These are phyloP conservation scores for Oncorhynchus masou DNA, from an alignment of 2,113 vertebrate genomes.

Conservation along the genomic window DNA sequence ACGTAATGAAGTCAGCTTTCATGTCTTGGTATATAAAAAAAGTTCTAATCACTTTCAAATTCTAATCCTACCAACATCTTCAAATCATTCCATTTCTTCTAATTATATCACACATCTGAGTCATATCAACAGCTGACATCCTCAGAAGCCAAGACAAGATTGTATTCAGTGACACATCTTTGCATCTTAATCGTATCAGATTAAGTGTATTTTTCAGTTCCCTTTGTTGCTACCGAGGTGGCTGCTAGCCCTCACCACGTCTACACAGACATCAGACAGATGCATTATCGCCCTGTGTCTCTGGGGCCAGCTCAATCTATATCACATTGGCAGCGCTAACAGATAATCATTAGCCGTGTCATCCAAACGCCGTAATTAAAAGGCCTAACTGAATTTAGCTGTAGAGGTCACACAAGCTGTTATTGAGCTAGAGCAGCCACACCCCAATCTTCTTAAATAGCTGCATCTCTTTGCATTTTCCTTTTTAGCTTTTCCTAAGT, in stretches of 20 bases:
- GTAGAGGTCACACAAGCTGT: constrained; percentile 46
- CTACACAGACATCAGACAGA: constrained; percentile 41
- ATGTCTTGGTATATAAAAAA: too few species aligned
- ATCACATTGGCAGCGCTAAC: constrained; percentile 58
- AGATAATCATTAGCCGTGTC: constrained; percentile 65
- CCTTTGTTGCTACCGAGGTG: constrained; percentile 9
- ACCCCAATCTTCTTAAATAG: constrained; percentile 23
- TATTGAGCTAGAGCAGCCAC: constrained; percentile 38
- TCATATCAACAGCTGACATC: too few species aligned
- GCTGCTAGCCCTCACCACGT: constrained; percentile 9
- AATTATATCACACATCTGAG: too few species aligned
- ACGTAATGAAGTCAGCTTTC: too few species aligned
- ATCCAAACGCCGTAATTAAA: constrained; percentile 60
- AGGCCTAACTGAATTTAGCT: constrained; percentile 59
- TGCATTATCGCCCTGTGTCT: constrained; percentile 48
- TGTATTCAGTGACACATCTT: constrained; percentile 33
- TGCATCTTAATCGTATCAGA: constrained; percentile 45
- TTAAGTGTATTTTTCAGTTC: constrained; percentile 13
- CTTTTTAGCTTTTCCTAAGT: background rate
- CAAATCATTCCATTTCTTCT: too few species aligned
- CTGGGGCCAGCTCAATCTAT: constrained; percentile 49
- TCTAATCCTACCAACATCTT: too few species aligned
- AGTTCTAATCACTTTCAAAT: too few species aligned
- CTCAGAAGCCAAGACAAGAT: background rate
- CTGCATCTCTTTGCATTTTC: background rate